Base-by-base conservation (phyloP, 2,113 vertebrate species). In the Ailuropoda melanoleuca region DNA sequence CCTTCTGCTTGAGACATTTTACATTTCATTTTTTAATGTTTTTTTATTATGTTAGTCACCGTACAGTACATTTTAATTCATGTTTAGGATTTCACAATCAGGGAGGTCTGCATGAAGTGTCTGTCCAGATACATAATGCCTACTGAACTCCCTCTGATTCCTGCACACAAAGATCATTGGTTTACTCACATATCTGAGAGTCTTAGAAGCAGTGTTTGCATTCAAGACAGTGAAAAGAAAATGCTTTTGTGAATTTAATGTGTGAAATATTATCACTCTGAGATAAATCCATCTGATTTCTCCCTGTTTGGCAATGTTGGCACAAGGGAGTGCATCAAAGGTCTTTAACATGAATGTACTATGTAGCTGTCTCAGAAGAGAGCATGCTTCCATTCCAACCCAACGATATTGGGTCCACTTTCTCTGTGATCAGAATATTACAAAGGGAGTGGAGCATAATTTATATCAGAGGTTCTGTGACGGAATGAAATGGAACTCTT, bases 401-500 rank as follows among this genome's bases (percentile, higher is more conserved):
- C 97, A 98, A 98, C 84, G 94, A 98, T 98, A 98, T 95, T 17
- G 34, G 89, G 98, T 97, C 97, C 97, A 98, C 97, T 99, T 98
- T 98, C 96, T 98, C 97, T 99, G 85, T 99, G 98, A 99, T 99
- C 98, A 98, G 98, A 98, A 97, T 97, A 98, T 98, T 98, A 99
- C 98, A 99, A 99, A 98, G 98, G 98, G 97, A 98, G 98, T 97
- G 88, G 98, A 98, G 98, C 98, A 99, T 99, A 99, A 99, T 99
- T 99, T 98, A 98, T 99, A 99, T 99, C 98, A 99, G 98, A 98
- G 99, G 96, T 99, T 98, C 98, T 98, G 98, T 99, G 99, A 99
- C 93, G 98, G 98, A 99, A 99, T 99, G 98, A 99, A 99, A 99
- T 99, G 98, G 98, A 98, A 97, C 98, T 98, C 99, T 99, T 99